Conservation (phyloP, 2,113 vertebrate species). For the Suricata suricatta region DNA sequence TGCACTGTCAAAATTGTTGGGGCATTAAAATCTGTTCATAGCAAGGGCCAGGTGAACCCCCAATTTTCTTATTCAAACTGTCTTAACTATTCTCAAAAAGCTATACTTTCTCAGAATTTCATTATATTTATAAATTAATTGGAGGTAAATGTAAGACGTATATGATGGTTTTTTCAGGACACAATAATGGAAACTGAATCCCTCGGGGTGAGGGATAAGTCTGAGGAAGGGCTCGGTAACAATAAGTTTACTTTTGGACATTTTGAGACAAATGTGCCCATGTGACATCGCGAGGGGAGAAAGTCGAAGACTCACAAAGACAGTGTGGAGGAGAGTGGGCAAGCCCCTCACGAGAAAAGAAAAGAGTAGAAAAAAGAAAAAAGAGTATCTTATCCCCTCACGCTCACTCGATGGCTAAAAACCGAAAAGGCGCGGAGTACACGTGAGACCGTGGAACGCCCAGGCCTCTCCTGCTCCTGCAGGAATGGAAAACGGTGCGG, state of each 20-base stretch:
- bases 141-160: neutral
- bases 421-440: too few species aligned
- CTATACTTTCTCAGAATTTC: neutral
- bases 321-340: neutral
- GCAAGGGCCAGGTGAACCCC: neutral
- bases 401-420: neutral
- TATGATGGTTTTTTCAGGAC: neutral
- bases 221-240: neutral
- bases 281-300: neutral
- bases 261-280: neutral
- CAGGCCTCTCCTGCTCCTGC: too few species aligned
- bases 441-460: neutral
- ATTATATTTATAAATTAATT: neutral
- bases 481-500: neutral
- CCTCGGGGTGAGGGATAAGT: neutral
- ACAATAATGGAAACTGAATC: neutral
- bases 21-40: neutral
- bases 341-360: neutral
- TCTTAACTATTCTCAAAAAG: neutral
- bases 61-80: neutral
- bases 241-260: neutral
- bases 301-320: neutral
- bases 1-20: neutral
- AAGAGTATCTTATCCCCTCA: neutral
- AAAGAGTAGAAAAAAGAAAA: neutral